Evolutionary conservation across 2,888 invertebrate species (phyloP).

Genomic region (Trissonchulus sp.): DNA sequence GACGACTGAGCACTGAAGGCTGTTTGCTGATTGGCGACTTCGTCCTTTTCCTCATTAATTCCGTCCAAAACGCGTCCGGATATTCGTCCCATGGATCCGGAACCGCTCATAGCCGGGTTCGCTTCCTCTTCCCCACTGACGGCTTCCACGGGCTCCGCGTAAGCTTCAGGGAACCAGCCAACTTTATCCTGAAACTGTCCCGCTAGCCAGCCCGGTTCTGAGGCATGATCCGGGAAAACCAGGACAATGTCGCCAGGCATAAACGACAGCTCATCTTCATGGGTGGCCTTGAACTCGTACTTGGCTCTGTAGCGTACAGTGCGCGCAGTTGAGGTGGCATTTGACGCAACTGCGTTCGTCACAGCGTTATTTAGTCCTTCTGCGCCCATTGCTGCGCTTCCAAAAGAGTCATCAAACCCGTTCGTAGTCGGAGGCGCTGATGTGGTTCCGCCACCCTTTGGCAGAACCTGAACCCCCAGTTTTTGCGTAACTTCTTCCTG

Average conservation of each 20-base stretch:
- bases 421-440: constrained; percentile 1
- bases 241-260: constrained; percentile 85
- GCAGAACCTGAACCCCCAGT: not conserved
- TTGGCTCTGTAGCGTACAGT: constrained; percentile 72
- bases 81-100: not conserved
- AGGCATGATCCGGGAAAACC: constrained; percentile 68
- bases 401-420: not conserved
- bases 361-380: constrained; percentile 11
- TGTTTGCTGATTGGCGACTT: not conserved
- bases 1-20: not conserved
- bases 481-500: not conserved
- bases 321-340: constrained; percentile 42
- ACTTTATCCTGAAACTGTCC: constrained; percentile 64
- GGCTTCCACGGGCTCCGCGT: constrained; percentile 51
- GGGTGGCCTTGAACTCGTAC: constrained; percentile 86
- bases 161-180: constrained; percentile 55
- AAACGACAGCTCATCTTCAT: constrained; percentile 83
- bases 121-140: not conserved
- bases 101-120: not conserved
- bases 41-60: constrained; percentile 16
- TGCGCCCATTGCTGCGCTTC: not conserved
- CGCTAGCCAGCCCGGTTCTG: constrained; percentile 95
- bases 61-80: not conserved
- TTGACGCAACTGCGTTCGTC: constrained; percentile 43
- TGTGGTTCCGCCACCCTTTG: constrained; percentile 7